Evolutionary conservation across 2,797 vertebrate genomes (phyloP).

Genomic region (Mus caroli): DNA sequence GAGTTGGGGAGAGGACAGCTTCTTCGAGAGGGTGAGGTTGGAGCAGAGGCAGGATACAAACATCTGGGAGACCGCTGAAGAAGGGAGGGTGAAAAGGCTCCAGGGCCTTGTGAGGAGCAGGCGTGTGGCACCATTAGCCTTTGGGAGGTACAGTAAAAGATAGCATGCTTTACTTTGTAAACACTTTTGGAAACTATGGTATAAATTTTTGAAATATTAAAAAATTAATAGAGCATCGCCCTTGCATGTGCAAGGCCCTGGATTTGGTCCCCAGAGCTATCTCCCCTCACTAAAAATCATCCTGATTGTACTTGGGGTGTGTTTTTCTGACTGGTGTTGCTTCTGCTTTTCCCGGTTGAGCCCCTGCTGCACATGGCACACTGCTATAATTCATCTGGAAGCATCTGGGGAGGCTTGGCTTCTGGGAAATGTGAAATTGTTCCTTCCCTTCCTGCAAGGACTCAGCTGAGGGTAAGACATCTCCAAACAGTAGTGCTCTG

Average conservation of each 20-base stretch:
- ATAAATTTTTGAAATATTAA: neutral
- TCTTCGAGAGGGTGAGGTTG: neutral
- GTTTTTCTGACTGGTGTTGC: neutral
- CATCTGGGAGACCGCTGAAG: neutral
- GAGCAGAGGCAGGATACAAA: neutral
- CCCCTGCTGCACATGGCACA: neutral
- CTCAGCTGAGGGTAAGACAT: neutral
- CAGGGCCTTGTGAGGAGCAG: neutral
- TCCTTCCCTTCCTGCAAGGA: slow-evolving; percentile 16
- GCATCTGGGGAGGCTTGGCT: slow-evolving; percentile 17
- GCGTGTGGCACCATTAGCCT: neutral
- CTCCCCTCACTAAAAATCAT: neutral
- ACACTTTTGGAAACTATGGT: neutral
- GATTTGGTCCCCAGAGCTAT: neutral
- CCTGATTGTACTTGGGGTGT: neutral
- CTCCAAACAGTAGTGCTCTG: neutral
- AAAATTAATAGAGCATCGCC: neutral
- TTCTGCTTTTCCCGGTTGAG: slow-evolving; percentile 34
- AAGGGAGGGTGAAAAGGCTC: neutral
- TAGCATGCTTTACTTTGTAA: neutral
- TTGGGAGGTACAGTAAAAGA: neutral
- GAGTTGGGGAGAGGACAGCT: neutral
- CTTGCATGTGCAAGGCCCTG: neutral
- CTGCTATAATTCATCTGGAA: slow-evolving; percentile 6
- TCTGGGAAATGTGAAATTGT: neutral